Conservation (phyloP, 2,113 vertebrate genomes). For the Cinclus mexicanus region DNA sequence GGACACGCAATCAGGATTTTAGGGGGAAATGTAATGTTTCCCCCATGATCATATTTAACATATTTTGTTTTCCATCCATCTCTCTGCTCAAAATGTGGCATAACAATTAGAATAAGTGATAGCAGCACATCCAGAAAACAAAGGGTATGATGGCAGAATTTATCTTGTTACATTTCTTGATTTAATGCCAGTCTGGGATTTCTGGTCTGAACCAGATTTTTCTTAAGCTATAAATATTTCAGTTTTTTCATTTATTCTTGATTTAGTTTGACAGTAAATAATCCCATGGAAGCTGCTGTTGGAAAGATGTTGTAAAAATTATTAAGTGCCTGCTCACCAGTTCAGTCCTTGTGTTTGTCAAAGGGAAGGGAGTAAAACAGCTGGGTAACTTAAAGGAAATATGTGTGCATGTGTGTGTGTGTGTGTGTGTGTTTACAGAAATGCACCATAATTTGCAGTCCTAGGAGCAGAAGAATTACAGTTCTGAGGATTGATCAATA, state of each 20-base stretch:
- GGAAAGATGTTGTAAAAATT: conserved; percentile 57
- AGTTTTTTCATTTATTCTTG: conserved; percentile 71
- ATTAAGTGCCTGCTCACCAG: conserved; percentile 40
- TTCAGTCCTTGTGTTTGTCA: conserved; percentile 39
- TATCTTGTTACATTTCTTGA: conserved; percentile 53
- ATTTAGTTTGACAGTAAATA: conserved; percentile 71
- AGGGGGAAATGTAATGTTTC: conserved; percentile 11
- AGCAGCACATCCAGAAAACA: conserved; percentile 58
- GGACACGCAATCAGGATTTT: conserved; percentile 6
- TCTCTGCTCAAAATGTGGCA: conserved; percentile 31
- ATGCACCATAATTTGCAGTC: not conserved
- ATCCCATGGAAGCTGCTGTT: conserved; percentile 56
- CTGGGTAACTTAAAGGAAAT: conserved; percentile 39
- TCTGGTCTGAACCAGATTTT: conserved; percentile 53
- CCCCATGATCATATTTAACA: conserved; percentile 34
- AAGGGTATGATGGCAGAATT: conserved; percentile 50
- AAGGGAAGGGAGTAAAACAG: conserved; percentile 13
- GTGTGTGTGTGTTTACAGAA: not conserved
- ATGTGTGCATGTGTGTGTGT: not conserved
- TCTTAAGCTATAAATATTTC: conserved; percentile 67
- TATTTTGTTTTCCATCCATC: conserved; percentile 12
- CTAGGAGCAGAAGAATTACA: not conserved
- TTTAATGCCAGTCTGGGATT: conserved; percentile 47
- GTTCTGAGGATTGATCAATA: not conserved
- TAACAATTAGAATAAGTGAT: conserved; percentile 69